Base-by-base conservation (phyloP, 2,113 vertebrate genomes). In the Scomber colias region DNA sequence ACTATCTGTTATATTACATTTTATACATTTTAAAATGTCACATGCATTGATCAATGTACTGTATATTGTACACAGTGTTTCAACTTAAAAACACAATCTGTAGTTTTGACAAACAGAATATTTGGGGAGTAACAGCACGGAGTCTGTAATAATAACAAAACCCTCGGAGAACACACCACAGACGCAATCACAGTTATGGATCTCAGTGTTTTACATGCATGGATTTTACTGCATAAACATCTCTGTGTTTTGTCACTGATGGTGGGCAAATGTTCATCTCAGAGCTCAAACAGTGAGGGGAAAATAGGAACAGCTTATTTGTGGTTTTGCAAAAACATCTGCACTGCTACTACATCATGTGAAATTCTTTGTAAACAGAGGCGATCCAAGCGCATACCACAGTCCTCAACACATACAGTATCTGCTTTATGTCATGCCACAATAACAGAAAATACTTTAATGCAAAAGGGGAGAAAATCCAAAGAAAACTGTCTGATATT, bases 171-270 rank as follows among this genome's bases (percentile, higher is more conserved):
- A 72, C 68, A 49, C 5, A 17, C 35, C 13, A 17, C 14, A 46
- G 6, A 54, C 24, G 15, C 45, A 83, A 67, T 87, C 77, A 60
- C 68, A 64, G 78, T 78, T 82, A 79, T 81, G 74, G 75, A 84
- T 88, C 53, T 44, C 75, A 19, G 3, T 72, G 75, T 78, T 87
- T 77, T 49, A 71, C 75, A 40, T 65, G 53, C 76, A 65, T 67
- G 55, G 49, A 61, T 82, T 82, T 81, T 9, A 17, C 60, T 84
- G 24, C 54, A 35, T 88, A 86, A 90, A 89, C 84, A 88, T 35
- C 24, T 67, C 77, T 87, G 87, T 60, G 85, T 75, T 83, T 85
- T 56, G 72, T 89, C 86, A 89, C 81, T 0, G 53, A 65, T n/a
- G 48, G 74, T 64, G 19, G 40, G 15, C 19, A 0, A 83, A 46